Conservation (phyloP, 1,140 invertebrate species). For the Brachionus sp. region DNA sequence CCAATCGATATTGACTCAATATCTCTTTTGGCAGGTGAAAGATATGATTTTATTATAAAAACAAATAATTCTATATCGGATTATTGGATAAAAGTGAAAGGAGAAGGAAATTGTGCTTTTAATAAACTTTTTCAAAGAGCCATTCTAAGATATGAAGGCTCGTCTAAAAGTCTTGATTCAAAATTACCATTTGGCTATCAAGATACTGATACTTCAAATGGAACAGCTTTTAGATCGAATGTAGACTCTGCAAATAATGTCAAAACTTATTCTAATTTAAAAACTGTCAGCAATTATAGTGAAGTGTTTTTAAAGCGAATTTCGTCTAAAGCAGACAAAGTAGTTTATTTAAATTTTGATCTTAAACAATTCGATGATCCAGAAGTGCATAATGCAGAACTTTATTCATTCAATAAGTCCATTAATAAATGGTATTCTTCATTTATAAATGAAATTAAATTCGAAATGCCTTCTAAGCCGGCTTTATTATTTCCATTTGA, state of each 20-base stretch:
- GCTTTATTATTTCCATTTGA: not conserved
- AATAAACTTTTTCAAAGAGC: constrained; percentile 72
- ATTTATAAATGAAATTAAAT: not conserved
- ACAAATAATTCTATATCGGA: constrained; percentile 68
- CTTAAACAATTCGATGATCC: constrained; percentile 75
- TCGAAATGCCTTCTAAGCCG: not conserved
- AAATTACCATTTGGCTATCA: constrained; percentile 65
- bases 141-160: constrained; percentile 72
- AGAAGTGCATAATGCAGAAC: constrained; percentile 68
- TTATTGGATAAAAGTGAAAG: constrained; percentile 77
- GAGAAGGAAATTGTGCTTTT: constrained; percentile 77
- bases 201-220: constrained; percentile 58
- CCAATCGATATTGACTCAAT: constrained; percentile 63
- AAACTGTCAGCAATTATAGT: constrained; percentile 67
- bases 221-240: not conserved
- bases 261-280: constrained; percentile 77
- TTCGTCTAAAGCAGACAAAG: constrained; percentile 67
- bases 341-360: constrained; percentile 77
- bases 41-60: constrained; percentile 77
- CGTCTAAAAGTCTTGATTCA: constrained; percentile 61
- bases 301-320: constrained; percentile 68
- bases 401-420: constrained; percentile 63
- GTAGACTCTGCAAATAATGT: constrained; percentile 27
- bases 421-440: not conserved
- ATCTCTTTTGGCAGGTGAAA: constrained; percentile 65